phyloP scores from a whole-genome alignment of 2,888 invertebrate species.

The Cloeon dipterum region DNA sequence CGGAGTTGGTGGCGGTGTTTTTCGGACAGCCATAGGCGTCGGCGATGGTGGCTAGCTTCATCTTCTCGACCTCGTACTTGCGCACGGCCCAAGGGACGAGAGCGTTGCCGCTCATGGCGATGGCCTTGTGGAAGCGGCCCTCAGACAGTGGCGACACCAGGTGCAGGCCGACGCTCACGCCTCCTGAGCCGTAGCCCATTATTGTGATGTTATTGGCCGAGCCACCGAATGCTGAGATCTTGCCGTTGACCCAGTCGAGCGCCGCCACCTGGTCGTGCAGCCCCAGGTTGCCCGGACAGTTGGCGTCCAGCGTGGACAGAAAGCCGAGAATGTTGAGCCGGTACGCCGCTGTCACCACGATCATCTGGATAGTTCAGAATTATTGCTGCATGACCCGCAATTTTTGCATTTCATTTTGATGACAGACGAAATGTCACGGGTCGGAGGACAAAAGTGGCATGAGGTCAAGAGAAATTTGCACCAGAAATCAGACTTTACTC shows the following conservation, averaged over 20 bases:
- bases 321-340: slow-evolving; percentile 67
- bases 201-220: slow-evolving; percentile 49
- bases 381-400: too few relatives aligned
- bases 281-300: slow-evolving; percentile 58
- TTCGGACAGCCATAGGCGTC: slow-evolving; percentile 34
- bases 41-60: slow-evolving; percentile 37
- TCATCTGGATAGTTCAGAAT: slow-evolving; percentile 33
- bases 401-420: too few relatives aligned
- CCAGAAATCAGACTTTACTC: too few relatives aligned
- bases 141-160: slow-evolving; percentile 25
- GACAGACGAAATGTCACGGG: too few relatives aligned
- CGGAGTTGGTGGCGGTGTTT: neutral
- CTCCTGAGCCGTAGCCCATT: slow-evolving; percentile 61
- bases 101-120: slow-evolving; percentile 60
- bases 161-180: slow-evolving; percentile 55
- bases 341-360: slow-evolving; percentile 58
- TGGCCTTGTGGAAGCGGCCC: slow-evolving; percentile 46
- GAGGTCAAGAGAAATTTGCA: too few relatives aligned
- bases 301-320: slow-evolving; percentile 51
- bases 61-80: slow-evolving; percentile 32
- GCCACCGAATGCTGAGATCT: slow-evolving; percentile 51
- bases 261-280: slow-evolving; percentile 63
- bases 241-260: slow-evolving; percentile 51
- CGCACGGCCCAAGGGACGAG: slow-evolving; percentile 36
- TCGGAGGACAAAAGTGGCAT: too few relatives aligned